A percentile compares a stretch with the other conserved stretches of the same genome.
Conservation (phyloP, 1,140 invertebrate genomes). For the Trichomalopsis sarcophagae region DNA sequence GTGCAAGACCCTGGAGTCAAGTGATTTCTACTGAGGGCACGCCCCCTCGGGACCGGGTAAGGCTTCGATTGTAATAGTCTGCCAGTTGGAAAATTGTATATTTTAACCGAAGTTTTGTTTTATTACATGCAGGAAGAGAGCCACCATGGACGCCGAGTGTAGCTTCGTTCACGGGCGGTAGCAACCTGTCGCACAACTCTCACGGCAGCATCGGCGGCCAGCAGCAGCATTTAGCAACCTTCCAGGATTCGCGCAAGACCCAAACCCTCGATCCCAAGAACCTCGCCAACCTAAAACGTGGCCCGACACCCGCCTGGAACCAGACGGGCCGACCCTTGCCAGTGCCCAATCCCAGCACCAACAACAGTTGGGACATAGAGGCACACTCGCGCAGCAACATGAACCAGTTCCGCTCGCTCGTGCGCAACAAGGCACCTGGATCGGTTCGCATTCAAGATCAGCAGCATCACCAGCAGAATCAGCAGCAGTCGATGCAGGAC, state of each 20-base stretch:
- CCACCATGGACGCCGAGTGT: constrained; percentile 73
- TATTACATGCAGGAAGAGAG: constrained; percentile 65
- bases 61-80: neutral
- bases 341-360: constrained; percentile 62
- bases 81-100: neutral
- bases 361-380: constrained; percentile 70
- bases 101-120: neutral
- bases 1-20: constrained; percentile 95
- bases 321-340: constrained; percentile 68
- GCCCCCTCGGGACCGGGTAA: constrained; percentile 75
- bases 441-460: constrained; percentile 59
- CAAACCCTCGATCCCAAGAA: constrained; percentile 73
- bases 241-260: constrained; percentile 72
- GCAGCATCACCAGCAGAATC: constrained; percentile 25
- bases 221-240: constrained; percentile 68
- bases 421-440: constrained; percentile 68
- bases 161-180: constrained; percentile 70
- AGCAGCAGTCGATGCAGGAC: constrained; percentile 71
- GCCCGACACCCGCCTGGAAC: constrained; percentile 70
- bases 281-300: constrained; percentile 69
- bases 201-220: constrained; percentile 59
- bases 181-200: constrained; percentile 69
- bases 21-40: constrained; percentile 93
- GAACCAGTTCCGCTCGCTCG: constrained; percentile 73
- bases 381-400: constrained; percentile 72